Conservation (phyloP, 37 sponge, comb jelly and placozoan species). For the Cladorhizidae sp. region DNA sequence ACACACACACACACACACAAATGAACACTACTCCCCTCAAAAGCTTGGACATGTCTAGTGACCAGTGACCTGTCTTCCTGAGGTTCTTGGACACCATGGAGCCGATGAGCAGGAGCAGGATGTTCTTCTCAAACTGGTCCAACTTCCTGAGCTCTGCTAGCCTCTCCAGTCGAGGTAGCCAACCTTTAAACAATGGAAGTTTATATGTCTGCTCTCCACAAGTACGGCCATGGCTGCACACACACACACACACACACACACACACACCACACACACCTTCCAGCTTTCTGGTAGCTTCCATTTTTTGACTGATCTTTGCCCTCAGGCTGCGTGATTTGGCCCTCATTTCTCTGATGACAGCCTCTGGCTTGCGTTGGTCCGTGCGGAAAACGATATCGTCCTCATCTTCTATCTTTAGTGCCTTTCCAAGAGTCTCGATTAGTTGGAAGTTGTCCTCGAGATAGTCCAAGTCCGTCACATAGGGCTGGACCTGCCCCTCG, state of each 20-base stretch:
- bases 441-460: slow-evolving; percentile 74
- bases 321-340: slow-evolving; percentile 60
- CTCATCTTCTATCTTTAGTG: slow-evolving; percentile 40
- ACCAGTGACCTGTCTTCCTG: slow-evolving; percentile 33
- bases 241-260: too few relatives aligned
- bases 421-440: slow-evolving; percentile 54
- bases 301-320: slow-evolving; percentile 53
- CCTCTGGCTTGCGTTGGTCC: slow-evolving; percentile 68
- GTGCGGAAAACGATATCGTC: slow-evolving; percentile 39
- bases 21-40: too few relatives aligned
- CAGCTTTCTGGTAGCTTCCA: slow-evolving; percentile 51
- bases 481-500: slow-evolving; percentile 23
- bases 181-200: slow-evolving; percentile 1
- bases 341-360: slow-evolving; percentile 54
- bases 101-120: slow-evolving; percentile 60
- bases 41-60: too few relatives aligned
- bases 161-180: slow-evolving; percentile 73
- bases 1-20: too few relatives aligned
- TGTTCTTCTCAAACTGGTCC: slow-evolving; percentile 72
- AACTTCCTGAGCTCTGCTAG: slow-evolving; percentile 50
- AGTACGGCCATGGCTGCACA: neutral
- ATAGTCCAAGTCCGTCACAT: slow-evolving; percentile 67
- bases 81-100: slow-evolving; percentile 73
- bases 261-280: slow-evolving; percentile 24
- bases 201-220: neutral